Base-by-base conservation (phyloP, 2,888 invertebrate species). In the Archips crataeganus region DNA sequence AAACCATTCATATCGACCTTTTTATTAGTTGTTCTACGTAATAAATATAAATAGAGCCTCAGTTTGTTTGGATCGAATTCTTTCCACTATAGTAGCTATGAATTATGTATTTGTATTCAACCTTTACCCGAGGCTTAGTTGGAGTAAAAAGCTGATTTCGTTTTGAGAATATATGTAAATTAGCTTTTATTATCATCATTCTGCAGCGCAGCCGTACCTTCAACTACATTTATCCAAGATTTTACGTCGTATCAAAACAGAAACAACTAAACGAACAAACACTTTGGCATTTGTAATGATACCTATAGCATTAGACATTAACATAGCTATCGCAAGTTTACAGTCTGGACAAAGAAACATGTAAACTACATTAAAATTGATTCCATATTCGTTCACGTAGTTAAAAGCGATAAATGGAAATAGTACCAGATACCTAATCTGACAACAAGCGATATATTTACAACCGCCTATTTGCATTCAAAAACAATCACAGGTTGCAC, bases 401-500 rank as follows among this genome's bases (percentile, higher is more conserved):
- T 79, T 79, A 79, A 74, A 76, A 77, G 80, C 87, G 85, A 87
- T 88, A 91, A 91, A 90, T 90, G 86, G 86, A 82, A 88, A 87
- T 81, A 79, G 83, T 83, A 85, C 84, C 80, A 84, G 90, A 90
- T 89, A 87, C 82, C 84, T 89, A 87, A 88, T 88, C 86, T 81
- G 81, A 86, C 84, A 81, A 78, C 81, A 76, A 74, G 77, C 83
- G 87, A 86, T 87, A 83, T 91, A 88, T 92, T 91, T 91, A 90
- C 90, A 88, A 86, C 86, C 71, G 71, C 70, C 73, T 68, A 88
- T 87, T 92, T 91, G 88, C 90, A 92, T 93, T 84, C 79, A 86
- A 82, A 87, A 89, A 92, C 91, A 91, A 90, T 89, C 89, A 87
- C 80, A 80, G 76, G 76, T 78, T 81, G 80, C 85, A 83, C 82